Evolutionary conservation across 2,113 vertebrate species (phyloP).

Genomic region (Anolis carolinensis): DNA sequence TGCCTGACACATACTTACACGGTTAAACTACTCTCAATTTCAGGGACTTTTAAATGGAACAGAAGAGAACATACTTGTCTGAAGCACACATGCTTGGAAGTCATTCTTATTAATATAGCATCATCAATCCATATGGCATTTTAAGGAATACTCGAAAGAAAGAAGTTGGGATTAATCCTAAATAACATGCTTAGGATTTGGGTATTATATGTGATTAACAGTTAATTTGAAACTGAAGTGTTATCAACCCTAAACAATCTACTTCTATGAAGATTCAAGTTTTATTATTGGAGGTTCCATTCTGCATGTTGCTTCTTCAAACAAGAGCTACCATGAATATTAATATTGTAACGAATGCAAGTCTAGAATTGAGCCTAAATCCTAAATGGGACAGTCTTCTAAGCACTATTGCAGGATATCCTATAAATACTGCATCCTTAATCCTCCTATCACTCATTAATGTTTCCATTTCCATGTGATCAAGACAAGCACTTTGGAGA

Average conservation of each 20-base stretch:
- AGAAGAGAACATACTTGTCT: not conserved
- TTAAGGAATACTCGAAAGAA: not conserved
- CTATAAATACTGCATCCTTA: slow-evolving; percentile 63
- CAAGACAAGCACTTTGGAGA: slow-evolving; percentile 52
- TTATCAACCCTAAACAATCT: not conserved
- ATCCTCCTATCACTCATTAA: slow-evolving; percentile 40
- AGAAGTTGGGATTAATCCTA: not conserved
- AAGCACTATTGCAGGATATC: slow-evolving; percentile 52
- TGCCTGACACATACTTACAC: not conserved
- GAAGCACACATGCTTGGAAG: slow-evolving; percentile 31
- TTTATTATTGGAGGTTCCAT: not conserved
- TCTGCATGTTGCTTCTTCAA: not conserved
- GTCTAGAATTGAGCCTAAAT: slow-evolving; percentile 14
- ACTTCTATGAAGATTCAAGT: not conserved
- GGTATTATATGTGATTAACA: not conserved
- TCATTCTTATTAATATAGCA: slow-evolving; percentile 24
- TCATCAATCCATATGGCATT: not conserved
- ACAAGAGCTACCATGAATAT: not conserved
- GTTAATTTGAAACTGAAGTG: not conserved
- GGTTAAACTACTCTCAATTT: not conserved
- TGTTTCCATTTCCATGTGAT: slow-evolving; percentile 59
- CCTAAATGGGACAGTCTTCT: slow-evolving; percentile 8
- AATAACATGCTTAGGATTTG: not conserved
- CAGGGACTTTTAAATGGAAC: not conserved
- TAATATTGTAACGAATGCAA: accelerated